Base-by-base conservation (phyloP, 2,797 vertebrate species). In the Triplophysa bombifrons region DNA sequence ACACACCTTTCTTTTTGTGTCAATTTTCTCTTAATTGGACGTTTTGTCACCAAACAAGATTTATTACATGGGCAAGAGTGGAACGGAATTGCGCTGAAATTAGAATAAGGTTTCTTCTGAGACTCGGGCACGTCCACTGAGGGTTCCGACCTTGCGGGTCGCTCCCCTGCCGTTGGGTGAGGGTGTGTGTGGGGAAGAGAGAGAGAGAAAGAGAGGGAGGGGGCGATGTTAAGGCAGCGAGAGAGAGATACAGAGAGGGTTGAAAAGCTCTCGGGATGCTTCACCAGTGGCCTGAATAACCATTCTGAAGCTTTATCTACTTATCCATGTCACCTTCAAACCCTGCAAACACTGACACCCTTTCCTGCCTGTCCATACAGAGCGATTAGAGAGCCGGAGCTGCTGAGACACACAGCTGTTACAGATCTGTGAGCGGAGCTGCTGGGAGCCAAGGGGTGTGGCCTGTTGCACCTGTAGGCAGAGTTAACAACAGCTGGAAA, bases 251-350 rank as follows among this genome's bases (percentile, higher is more conserved):
- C 38, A 50, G 56, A 67, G 53, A 58, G 72, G 51, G 71, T 68
- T 79, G 84, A 72, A 80, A 69, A 84, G 82, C 86, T 74, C 82
- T 70, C 78, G 85, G 86, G 89, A 89, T 78, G 78, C 72, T 72
- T 88, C 88, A 85, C 84, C 71, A 76, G 81, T 90, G 87, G 85
- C 89, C 89, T 90, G 86, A 87, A 91, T 91, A 90, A 88, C 87
- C 84, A 78, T 88, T 84, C 83, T 79, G 80, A 73, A 84, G 83
- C 88, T 92, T 89, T 88, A 92, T 92, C 91, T 89, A 85, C 89
- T 90, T 89, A 92, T 89, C 85, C 78, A 90, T 90, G 90, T 93
- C 92, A 93, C 92, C 89, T 92, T 92, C 90, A 91, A 77, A 83
- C 80, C 86, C 85, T 78, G 72, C 76, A 81, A 86, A 84, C 77